These are phyloP conservation scores for Melanostoma mellinum DNA, from an alignment of 2,888 invertebrate species.

Conservation along the genomic window DNA sequence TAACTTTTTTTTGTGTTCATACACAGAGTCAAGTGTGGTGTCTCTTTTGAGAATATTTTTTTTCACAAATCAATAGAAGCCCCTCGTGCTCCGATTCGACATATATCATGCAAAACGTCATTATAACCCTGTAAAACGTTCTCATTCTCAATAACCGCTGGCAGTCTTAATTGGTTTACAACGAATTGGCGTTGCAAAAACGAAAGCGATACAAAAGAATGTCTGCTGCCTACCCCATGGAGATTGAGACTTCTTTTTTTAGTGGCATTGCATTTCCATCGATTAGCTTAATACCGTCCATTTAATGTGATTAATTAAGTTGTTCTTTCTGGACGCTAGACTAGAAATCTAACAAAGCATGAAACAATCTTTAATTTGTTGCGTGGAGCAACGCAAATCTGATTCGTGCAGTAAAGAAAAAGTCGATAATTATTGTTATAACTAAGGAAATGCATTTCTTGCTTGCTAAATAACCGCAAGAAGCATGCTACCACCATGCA, in stretches of 20 bases:
- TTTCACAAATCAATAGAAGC: slow-evolving; percentile 62
- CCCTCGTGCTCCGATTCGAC: slow-evolving; percentile 34
- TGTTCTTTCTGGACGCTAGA: neutral
- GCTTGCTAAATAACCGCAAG: neutral
- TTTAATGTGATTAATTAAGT: slow-evolving; percentile 44
- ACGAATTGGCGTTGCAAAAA: slow-evolving; percentile 43
- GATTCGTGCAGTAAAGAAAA: neutral
- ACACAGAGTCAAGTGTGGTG: slow-evolving; percentile 4
- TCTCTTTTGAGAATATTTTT: slow-evolving; percentile 17
- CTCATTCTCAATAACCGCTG: slow-evolving; percentile 39
- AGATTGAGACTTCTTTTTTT: slow-evolving; percentile 14
- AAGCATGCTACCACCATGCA: slow-evolving; percentile 27
- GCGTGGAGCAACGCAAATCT: neutral
- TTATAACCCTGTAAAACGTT: slow-evolving; percentile 15
- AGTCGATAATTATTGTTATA: neutral
- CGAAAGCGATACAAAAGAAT: slow-evolving; percentile 14
- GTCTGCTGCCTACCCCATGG: slow-evolving; percentile 4
- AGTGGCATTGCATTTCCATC: slow-evolving; percentile 46
- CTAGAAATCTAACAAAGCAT: slow-evolving; percentile 25
- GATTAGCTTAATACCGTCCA: slow-evolving; percentile 57
- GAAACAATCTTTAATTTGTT: slow-evolving; percentile 20
- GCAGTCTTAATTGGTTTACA: slow-evolving; percentile 53
- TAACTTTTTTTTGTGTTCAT: neutral
- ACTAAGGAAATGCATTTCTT: slow-evolving; percentile 17
- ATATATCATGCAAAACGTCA: slow-evolving; percentile 52